Base-by-base conservation (phyloP, 2,113 vertebrate species). In the Pedionomus torquatus region DNA sequence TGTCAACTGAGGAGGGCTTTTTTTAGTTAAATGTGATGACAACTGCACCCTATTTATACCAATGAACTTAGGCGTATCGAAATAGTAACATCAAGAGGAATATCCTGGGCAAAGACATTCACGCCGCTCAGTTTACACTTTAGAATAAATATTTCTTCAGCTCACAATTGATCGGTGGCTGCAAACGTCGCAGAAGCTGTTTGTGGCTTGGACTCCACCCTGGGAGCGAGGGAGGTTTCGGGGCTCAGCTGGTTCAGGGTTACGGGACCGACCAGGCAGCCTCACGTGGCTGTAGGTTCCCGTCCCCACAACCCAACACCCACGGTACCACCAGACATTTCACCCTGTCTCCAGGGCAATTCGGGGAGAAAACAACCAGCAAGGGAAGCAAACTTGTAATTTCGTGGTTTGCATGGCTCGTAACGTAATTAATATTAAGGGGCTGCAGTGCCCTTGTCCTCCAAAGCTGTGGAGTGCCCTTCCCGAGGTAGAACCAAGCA, bases 41-140 rank as follows among this genome's bases (percentile, higher is more conserved):
- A 98, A 97, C 97, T 98, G 97, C 64, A 48, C 94, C 94, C 97
- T 98, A 98, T 98, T 98, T 97, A 98, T 97, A 98, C 82, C 70
- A 21, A 43, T 83, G 96, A 74, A 97, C 95, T 94, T 97, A 96
- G 63, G 71, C 49, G 4, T 93, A 98, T 98, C 76, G 85, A 84
- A 98, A 97, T 97, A 96, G 97, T 93, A 94, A 91, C 95, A 43
- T 91, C 96, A 55, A 96, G 91, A 96, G 94, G 90, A 87, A 93
- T 91, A 95, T 77, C 91, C 96, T 35, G 6, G 69, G 87, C 83
- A 95, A 91, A 95, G 94, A 87, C 64, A 82, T 87, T 88, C 94
- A 46, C 80, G 6, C 91, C 44, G 84, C 87, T 97, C 94, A 64
- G 66, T 83, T 97, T 93, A 95, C 74, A 0, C 63, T 95, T 95